Conservation (phyloP, 2,113 vertebrate genomes). For the Tautogolabrus adspersus region DNA sequence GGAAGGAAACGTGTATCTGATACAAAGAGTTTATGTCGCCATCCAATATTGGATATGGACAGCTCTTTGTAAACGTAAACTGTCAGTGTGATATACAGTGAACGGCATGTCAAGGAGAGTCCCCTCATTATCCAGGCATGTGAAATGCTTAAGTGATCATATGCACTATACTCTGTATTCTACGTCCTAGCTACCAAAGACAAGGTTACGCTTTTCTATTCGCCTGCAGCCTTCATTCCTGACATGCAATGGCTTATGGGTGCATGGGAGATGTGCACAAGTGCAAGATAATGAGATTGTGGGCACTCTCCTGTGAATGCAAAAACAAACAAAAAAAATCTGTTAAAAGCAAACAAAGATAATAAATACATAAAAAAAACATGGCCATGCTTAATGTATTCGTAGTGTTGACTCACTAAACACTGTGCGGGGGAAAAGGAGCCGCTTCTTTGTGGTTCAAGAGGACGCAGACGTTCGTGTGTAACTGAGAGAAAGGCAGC, state of each 20-base stretch:
- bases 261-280: conserved; percentile 28
- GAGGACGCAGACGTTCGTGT: conserved; percentile 35
- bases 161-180: neutral
- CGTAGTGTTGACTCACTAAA: conserved; percentile 35
- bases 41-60: conserved; percentile 26
- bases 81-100: conserved; percentile 51
- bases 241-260: conserved; percentile 58
- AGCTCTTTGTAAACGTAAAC: conserved; percentile 69
- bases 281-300: conserved; percentile 45
- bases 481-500: conserved; percentile 60
- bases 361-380: conserved; percentile 65
- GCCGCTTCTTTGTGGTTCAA: conserved; percentile 37
- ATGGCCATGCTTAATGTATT: conserved; percentile 45
- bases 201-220: conserved; percentile 31
- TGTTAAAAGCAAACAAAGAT: conserved; percentile 57
- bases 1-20: conserved; percentile 1
- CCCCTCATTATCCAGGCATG: conserved; percentile 31
- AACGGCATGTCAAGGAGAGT: conserved; percentile 41
- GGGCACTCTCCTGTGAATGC: conserved; percentile 65
- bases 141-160: conserved; percentile 42
- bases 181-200: conserved; percentile 13
- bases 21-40: neutral
- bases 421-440: neutral
- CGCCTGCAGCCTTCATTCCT: conserved; percentile 57
- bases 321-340: conserved; percentile 17